These are phyloP conservation scores for Sardina pilchardus DNA, from an alignment of 2,113 vertebrate genomes.

Conservation along the genomic window DNA sequence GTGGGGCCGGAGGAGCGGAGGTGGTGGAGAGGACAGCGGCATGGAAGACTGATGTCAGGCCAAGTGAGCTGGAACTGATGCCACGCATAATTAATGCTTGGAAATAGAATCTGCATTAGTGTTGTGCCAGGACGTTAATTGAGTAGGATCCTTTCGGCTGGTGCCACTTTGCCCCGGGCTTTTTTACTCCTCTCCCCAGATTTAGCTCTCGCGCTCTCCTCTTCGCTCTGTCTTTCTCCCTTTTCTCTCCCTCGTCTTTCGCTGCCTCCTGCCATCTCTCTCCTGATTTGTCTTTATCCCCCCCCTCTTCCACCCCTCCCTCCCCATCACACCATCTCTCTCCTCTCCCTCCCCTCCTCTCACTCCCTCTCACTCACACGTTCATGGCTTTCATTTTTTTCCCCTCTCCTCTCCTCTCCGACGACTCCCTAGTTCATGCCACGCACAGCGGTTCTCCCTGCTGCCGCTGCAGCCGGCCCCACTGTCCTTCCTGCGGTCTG, in stretches of 20 bases:
- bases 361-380: neutral
- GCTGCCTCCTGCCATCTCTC: constrained; percentile 26
- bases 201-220: constrained; percentile 54
- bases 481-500: neutral
- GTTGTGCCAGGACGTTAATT: constrained; percentile 72
- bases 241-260: constrained; percentile 43
- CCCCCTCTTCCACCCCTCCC: constrained; percentile 47
- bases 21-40: constrained; percentile 49
- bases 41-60: constrained; percentile 65
- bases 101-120: constrained; percentile 74
- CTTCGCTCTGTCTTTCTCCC: constrained; percentile 57
- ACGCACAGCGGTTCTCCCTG: neutral
- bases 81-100: constrained; percentile 73
- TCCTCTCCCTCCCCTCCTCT: neutral
- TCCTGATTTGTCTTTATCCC: constrained; percentile 54
- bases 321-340: constrained; percentile 22
- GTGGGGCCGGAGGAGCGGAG: constrained; percentile 48
- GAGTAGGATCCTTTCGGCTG: constrained; percentile 71
- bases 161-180: constrained; percentile 67
- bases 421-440: too few relatives aligned
- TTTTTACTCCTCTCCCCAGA: constrained; percentile 29
- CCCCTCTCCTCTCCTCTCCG: constrained; percentile 9
- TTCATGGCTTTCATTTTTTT: neutral
- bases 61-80: constrained; percentile 74
- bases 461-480: neutral